Percentiles rank a stretch among this genome's conserved stretches.
Conservation (phyloP, 2,888 invertebrate genomes). For the Drosophila monieri region DNA sequence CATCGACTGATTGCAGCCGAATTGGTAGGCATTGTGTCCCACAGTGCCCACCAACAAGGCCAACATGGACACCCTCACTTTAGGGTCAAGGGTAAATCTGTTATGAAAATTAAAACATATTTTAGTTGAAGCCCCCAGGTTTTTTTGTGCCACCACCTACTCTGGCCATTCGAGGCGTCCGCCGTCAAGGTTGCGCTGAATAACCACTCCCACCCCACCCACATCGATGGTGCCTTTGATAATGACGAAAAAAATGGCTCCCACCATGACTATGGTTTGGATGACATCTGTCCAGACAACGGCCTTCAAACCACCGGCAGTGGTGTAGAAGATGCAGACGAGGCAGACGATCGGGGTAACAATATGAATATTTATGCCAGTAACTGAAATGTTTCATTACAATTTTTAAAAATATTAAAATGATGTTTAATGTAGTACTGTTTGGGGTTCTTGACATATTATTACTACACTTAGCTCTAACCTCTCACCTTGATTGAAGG, state of each 20-base stretch:
- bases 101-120: slow-evolving; percentile 34
- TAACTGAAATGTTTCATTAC: slow-evolving; percentile 66
- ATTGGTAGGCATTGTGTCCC: slow-evolving; percentile 89
- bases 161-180: slow-evolving; percentile 89
- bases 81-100: slow-evolving; percentile 91
- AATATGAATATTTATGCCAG: slow-evolving; percentile 91
- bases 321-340: slow-evolving; percentile 94
- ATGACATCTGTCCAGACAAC: slow-evolving; percentile 95
- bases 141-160: slow-evolving; percentile 84
- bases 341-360: slow-evolving; percentile 92
- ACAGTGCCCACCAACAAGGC: slow-evolving; percentile 89
- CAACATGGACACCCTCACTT: slow-evolving; percentile 92
- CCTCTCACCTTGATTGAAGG: slow-evolving; percentile 90
- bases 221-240: slow-evolving; percentile 90
- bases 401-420: too few species aligned
- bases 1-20: slow-evolving; percentile 93
- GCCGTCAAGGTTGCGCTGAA: slow-evolving; percentile 88
- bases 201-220: slow-evolving; percentile 88
- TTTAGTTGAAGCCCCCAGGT: too few species aligned
- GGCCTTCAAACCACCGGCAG: slow-evolving; percentile 92
- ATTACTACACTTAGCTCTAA: neutral
- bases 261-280: slow-evolving; percentile 90
- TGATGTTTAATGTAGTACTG: neutral
- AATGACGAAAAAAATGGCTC: slow-evolving; percentile 89
- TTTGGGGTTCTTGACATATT: neutral